Base-by-base conservation (phyloP, 2,797 vertebrate species). In the Hipposideros larvatus region DNA sequence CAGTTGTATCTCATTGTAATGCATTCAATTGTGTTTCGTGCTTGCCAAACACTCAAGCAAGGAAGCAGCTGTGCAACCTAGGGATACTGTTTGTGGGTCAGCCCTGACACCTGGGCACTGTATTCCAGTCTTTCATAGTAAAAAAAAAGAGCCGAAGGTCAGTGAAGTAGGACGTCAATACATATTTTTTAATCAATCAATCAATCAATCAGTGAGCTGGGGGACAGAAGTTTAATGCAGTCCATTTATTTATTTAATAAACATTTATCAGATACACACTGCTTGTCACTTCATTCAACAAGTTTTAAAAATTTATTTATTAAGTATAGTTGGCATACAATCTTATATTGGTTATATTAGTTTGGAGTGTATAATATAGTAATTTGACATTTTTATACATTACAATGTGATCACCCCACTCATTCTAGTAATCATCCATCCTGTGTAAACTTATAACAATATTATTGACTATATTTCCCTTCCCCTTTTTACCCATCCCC, bases 101-200 rank as follows among this genome's bases (percentile, higher is more conserved):
- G 34, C 28, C 63, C 59, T 34, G 53, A 87, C 68, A 59, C 55
- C 37, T 11, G 68, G 15, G n/a, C 55, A 43, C 26, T 91, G 46
- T 8, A 14, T 65, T 73, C 55, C 61, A 26, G 5, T 71, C 19
- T 24, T 24, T 66, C 19, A n/a, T 11, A 21, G 11, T n/a, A 37
- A 84, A 74, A 63, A 75, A 31, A 84, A 74, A 89, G 51, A 46
- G 53, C 21, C 7, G 26, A 21, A 11, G 13, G 10, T 74, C 90
- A 82, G 15, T 46, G 24, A 87, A 70, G n/a, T 10, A n/a, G 43
- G 22, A 73, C 48, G 75, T 91, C n/a, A n/a, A 31, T 55, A 84
- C 28, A 34, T 48, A 73, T 34, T 82, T 91, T 77, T 91, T 57
- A 94, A 51, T 51, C 24, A 75, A 85, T 68, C 41, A 73, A 85